Evolutionary conservation across 2,888 invertebrate genomes (phyloP), one percentile per base, ranked within the genome.

Genomic region (Invenusta paracnida): DNA sequence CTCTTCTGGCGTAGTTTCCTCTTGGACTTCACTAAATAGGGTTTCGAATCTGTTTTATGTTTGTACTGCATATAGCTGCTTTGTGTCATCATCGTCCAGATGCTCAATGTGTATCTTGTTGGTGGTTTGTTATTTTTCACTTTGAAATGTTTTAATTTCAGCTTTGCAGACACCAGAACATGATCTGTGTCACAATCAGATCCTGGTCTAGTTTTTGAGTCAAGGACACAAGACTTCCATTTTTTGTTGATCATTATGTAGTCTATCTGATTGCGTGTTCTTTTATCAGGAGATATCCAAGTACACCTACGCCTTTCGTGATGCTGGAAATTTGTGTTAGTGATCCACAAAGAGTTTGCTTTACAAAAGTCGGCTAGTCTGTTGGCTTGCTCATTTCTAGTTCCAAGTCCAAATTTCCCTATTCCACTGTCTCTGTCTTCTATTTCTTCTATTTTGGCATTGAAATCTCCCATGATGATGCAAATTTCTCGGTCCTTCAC

Each of bases 201-300:
- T 23, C 79, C 79, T 25, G 79, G 79, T 79, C 79, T 23, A 23
- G 79, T 25, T 27, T 79, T 79, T 2, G 79, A 79, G 29, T 79
- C 79, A 23, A 79, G 79, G 79, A 79, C 79, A 29, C 79, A 25
- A 25, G 79, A 25, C 29, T 25, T 79, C 79, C 79, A 79, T 2
- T 79, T 79, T 2, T 27, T 79, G 25, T 23, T 25, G 25, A 79
- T 27, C 29, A 29, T 27, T 2, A 79, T 79, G 79, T 79, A 79
- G 29, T 79, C 79, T 79, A 79, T 79, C 79, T 79, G 79, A 79
- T 79, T 79, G 48, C 79, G 25, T 79, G 79, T 79, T 25, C 79
- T 79, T 23, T 79, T 79, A n/a, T 79, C 29, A 25, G 79, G 79
- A 25, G 79, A 79, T 23, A 79, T 27, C 79, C 79, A 79, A 79